These are phyloP conservation scores for Sinodicranocentrus sp. DNA, from an alignment of 2,888 invertebrate genomes.

Conservation along the genomic window DNA sequence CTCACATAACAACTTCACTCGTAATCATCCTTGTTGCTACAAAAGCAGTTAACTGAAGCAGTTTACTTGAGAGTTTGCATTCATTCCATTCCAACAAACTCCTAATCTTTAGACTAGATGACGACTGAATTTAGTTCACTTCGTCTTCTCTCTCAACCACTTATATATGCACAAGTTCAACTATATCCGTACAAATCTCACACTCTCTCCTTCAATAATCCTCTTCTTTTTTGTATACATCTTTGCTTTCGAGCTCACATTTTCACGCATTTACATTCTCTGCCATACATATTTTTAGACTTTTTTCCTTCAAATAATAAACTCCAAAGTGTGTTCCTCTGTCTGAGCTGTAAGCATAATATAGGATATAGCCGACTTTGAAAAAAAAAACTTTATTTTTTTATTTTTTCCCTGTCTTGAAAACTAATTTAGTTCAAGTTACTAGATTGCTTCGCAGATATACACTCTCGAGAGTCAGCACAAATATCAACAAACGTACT, in stretches of 20 bases:
- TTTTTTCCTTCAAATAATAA: conserved; percentile 1
- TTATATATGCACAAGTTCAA: no score
- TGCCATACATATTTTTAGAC: conserved; percentile 28
- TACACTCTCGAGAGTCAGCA: not conserved
- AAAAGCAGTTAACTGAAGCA: conserved; percentile 15
- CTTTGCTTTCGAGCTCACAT: no score
- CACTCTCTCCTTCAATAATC: not conserved
- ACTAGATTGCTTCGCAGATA: conserved; percentile 14
- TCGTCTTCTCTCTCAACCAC: no score
- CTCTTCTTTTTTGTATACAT: no score
- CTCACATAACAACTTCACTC: conserved; percentile 1
- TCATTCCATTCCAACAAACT: conserved; percentile 25
- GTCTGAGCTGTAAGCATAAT: no score
- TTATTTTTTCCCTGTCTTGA: conserved; percentile 35
- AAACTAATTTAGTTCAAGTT: conserved; percentile 54
- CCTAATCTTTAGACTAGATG: conserved; percentile 26
- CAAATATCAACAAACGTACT: conserved; percentile 34
- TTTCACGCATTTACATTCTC: conserved; percentile 7
- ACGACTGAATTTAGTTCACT: conserved; percentile 15
- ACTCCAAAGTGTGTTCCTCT: no score
- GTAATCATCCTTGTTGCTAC: conserved; percentile 27
- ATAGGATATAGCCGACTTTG: conserved; percentile 4
- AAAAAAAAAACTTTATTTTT: conserved; percentile 17
- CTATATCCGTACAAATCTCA: not conserved
- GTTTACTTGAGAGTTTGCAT: conserved; percentile 15